These are phyloP conservation scores for Neolamprologus devosi DNA, from an alignment of 2,113 vertebrate species.

Conservation along the genomic window DNA sequence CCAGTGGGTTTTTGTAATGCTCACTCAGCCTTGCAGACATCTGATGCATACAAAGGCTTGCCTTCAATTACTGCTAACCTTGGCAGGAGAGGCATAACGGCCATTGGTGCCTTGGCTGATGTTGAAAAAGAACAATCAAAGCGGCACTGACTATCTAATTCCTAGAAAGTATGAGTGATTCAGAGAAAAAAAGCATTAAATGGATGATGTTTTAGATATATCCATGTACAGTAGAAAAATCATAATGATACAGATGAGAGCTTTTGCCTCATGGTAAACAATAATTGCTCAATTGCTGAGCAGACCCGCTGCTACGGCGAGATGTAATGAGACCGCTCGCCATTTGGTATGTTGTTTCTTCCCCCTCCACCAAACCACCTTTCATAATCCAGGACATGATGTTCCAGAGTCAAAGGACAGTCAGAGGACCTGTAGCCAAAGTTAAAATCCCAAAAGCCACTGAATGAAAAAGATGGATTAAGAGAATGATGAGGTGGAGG, in stretches of 20 bases:
- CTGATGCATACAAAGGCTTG: background rate
- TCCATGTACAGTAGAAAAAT: background rate
- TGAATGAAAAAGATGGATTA: slow-evolving; percentile 38
- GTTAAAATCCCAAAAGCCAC: slow-evolving; percentile 17
- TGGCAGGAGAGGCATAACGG: background rate
- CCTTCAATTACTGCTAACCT: background rate
- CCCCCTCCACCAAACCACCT: background rate
- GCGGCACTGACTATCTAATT: background rate
- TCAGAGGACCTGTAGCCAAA: slow-evolving; percentile 4
- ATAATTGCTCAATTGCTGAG: background rate
- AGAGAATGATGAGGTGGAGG: background rate
- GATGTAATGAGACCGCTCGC: background rate
- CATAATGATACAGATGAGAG: background rate
- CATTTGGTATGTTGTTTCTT: background rate
- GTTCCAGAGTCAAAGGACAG: slow-evolving; percentile 38
- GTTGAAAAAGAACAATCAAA: background rate
- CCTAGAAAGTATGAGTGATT: background rate
- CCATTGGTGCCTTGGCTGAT: background rate
- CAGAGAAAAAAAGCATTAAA: background rate
- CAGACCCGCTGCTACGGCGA: background rate
- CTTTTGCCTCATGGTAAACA: background rate
- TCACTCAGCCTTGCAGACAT: background rate
- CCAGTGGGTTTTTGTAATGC: background rate
- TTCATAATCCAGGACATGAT: slow-evolving; percentile 47
- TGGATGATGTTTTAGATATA: background rate